These are phyloP conservation scores for Leptobrachium leishanense DNA, from an alignment of 2,113 vertebrate genomes.

Conservation along the genomic window DNA sequence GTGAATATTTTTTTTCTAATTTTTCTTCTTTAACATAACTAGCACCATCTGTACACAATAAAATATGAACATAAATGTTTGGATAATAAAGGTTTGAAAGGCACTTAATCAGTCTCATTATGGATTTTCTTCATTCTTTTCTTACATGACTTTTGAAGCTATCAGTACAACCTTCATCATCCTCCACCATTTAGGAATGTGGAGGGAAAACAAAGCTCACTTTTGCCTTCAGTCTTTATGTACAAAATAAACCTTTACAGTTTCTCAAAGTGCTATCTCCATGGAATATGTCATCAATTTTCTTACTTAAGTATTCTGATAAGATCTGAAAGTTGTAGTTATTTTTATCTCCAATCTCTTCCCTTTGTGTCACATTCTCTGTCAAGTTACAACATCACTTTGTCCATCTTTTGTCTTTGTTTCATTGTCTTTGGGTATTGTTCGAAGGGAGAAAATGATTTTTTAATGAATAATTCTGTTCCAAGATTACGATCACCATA, in stretches of 20 bases:
- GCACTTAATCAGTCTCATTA: constrained; percentile 86
- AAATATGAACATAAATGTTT: constrained; percentile 77
- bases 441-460: constrained; percentile 37
- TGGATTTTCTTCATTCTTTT: constrained; percentile 51
- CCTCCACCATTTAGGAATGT: constrained; percentile 52
- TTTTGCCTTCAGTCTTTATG: constrained; percentile 66
- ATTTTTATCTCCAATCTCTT: constrained; percentile 42
- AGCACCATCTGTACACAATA: constrained; percentile 91
- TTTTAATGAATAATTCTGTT: background rate
- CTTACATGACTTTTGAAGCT: constrained; percentile 56
- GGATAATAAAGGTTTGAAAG: constrained; percentile 89
- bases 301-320: constrained; percentile 53
- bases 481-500: background rate
- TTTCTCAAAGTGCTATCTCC: constrained; percentile 82
- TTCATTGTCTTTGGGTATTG: constrained; percentile 63
- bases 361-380: constrained; percentile 53
- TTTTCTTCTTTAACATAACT: constrained; percentile 66
- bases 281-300: constrained; percentile 57
- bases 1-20: constrained; percentile 56
- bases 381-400: constrained; percentile 61
- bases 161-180: constrained; percentile 55
- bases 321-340: constrained; percentile 11
- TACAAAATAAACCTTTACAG: constrained; percentile 67
- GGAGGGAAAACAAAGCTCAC: constrained; percentile 54
- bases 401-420: constrained; percentile 71